These are phyloP conservation scores for Oceanites oceanicus DNA, from an alignment of 2,113 vertebrate species.

Conservation along the genomic window DNA sequence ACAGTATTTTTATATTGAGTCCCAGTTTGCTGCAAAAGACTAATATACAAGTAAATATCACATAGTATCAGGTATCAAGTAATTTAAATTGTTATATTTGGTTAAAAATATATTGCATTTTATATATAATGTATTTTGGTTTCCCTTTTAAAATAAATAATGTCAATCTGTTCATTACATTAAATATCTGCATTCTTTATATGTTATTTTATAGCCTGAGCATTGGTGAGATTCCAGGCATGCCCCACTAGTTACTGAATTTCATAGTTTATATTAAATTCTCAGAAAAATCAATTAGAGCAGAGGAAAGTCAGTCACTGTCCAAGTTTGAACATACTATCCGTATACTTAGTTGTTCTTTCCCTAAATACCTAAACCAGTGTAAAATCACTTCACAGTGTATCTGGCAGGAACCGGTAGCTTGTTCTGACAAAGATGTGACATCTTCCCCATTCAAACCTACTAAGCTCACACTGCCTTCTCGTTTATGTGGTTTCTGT, in stretches of 20 bases:
- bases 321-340: neutral
- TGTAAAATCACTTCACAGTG: neutral
- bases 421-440: neutral
- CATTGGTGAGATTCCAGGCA: neutral
- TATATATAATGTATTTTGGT: neutral
- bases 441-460: neutral
- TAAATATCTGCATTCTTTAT: neutral
- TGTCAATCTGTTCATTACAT: neutral
- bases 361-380: neutral
- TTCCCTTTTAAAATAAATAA: neutral
- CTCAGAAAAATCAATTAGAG: neutral
- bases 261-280: neutral
- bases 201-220: neutral
- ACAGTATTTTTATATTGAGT: slow-evolving; percentile 84
- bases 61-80: slow-evolving; percentile 64
- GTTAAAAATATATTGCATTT: neutral
- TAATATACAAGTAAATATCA: slow-evolving; percentile 86
- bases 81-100: slow-evolving; percentile 23
- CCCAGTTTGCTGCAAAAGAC: slow-evolving; percentile 80
- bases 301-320: neutral
- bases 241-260: neutral
- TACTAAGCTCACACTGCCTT: neutral
- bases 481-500: neutral
- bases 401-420: neutral
- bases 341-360: neutral